Conservation (phyloP, 2,113 vertebrate species). For the Poeciliopsis prolifica region DNA sequence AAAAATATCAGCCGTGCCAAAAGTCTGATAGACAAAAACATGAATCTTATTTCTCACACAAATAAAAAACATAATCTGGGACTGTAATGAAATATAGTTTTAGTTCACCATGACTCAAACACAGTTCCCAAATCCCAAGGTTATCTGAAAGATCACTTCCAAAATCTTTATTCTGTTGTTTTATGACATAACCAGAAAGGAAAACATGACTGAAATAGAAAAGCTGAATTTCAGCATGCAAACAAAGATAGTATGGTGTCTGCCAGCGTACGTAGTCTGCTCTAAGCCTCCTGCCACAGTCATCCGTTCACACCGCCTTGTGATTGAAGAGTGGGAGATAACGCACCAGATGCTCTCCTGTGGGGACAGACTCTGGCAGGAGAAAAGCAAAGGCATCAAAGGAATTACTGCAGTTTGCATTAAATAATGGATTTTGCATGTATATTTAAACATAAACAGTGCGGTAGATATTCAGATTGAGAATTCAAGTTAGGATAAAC, state of each 20-base stretch:
- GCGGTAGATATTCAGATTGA: conserved; percentile 18
- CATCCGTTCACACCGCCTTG: conserved; percentile 50
- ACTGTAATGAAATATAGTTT: too few relatives aligned
- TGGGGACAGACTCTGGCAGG: conserved; percentile 43
- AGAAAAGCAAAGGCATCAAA: conserved; percentile 59
- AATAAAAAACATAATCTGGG: neutral
- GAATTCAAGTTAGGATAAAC: conserved; percentile 17
- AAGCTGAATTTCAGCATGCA: conserved; percentile 28
- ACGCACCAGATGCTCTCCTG: conserved; percentile 64
- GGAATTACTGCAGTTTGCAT: conserved; percentile 40
- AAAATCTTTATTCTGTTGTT: neutral
- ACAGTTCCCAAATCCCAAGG: too few relatives aligned
- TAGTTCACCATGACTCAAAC: neutral
- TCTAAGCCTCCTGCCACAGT: conserved; percentile 41
- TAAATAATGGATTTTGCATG: conserved; percentile 62
- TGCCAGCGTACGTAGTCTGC: conserved; percentile 22
- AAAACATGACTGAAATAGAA: conserved; percentile 11
- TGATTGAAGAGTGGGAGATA: conserved; percentile 56
- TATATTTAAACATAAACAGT: conserved; percentile 52
- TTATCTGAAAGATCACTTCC: too few relatives aligned
- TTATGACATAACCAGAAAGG: neutral
- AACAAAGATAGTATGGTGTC: conserved; percentile 43
- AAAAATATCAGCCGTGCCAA: neutral
- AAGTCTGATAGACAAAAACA: neutral
- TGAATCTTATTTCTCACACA: neutral